Base-by-base conservation (phyloP, 2,113 vertebrate species). In the Copsychus sechellarum region DNA sequence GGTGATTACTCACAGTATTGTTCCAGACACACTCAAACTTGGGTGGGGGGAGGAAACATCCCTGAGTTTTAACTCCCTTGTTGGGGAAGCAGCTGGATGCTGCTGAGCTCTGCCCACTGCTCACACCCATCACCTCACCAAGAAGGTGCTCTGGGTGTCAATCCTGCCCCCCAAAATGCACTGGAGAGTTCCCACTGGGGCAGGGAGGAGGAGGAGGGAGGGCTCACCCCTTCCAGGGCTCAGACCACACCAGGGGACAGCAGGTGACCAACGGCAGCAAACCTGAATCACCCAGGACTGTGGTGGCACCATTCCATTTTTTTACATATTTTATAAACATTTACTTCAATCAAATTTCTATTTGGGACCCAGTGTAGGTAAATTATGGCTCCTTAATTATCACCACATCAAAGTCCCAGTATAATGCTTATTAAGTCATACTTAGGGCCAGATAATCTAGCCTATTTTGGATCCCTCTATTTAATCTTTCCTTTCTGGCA, bases 401-500 rank as follows among this genome's bases (percentile, higher is more conserved):
- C 71, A 65, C 64, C 64, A 60, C 94, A 81, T 62, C 91, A 47
- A 88, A 90, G 92, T 86, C 93, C 79, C 8, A 0, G 53, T 80
- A 90, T 96, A 96, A 94, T 96, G 92, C 95, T 86, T 73, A 95
- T 95, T 96, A 97, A 94, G 81, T 96, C 82, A 93, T 91, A 71
- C 94, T 95, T 94, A 96, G 60, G 85, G 47, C 38, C 67, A 93
- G 96, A 96, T 96, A 96, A 97, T 96, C 96, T 88, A 96, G 96
- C 96, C 96, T 97, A 96, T 97, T 97, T 96, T 96, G 85, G 94
- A 95, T 88, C 71, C 38, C 93, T 96, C 82, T 53, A 24, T 94
- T 94, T 97, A 96, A 96, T 97, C 96, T 96, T 92, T 58, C 85
- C 77, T 92, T 90, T 90, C 92, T 97, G 96, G 95, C 94, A 95